These are phyloP conservation scores for Molossus alvarezi DNA, from an alignment of 2,797 vertebrate genomes.

Conservation along the genomic window DNA sequence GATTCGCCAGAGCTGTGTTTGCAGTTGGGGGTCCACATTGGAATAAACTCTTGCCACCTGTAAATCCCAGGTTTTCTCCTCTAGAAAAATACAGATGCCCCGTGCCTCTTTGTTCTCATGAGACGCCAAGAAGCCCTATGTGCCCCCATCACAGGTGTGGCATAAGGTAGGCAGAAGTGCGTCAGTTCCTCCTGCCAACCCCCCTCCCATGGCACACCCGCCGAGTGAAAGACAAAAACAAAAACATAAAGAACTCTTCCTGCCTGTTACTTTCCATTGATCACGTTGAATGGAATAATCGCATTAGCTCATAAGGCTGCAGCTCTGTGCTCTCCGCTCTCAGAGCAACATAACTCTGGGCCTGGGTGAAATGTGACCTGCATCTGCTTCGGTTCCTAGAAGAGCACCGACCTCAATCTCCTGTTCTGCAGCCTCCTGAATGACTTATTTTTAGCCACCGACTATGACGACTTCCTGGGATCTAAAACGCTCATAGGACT, in stretches of 20 bases:
- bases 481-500: background rate
- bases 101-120: accelerated
- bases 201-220: background rate
- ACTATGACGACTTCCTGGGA: background rate
- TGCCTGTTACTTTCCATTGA: slow-evolving; percentile 7
- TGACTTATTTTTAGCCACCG: too few relatives aligned
- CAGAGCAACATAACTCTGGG: background rate
- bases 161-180: background rate
- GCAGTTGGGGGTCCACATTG: background rate
- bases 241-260: background rate
- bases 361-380: slow-evolving; percentile 17
- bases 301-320: background rate
- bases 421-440: background rate
- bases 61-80: background rate
- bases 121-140: accelerated
- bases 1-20: background rate
- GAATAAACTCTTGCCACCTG: background rate
- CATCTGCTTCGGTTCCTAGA: background rate
- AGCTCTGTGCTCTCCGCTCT: background rate
- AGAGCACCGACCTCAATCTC: background rate
- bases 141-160: background rate
- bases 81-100: background rate
- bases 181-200: background rate
- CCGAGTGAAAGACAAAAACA: background rate
- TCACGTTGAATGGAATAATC: background rate